Conservation (phyloP, 2,888 invertebrate species). For the Tyria jacobaeae region DNA sequence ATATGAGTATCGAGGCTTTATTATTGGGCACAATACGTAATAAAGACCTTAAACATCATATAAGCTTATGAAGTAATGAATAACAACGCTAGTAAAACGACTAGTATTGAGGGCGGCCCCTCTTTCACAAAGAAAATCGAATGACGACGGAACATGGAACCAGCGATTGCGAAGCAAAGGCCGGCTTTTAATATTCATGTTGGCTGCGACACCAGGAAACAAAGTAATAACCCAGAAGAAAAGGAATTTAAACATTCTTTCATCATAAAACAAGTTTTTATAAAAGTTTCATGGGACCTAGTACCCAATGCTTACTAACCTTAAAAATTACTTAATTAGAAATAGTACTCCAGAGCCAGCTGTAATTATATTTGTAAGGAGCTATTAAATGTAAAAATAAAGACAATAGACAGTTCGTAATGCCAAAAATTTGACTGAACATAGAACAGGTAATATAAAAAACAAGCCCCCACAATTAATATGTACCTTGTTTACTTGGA, state of each 20-base stretch:
- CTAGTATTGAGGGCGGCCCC: conserved; percentile 20
- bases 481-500: too few relatives aligned
- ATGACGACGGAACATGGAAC: conserved; percentile 23
- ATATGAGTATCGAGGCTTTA: conserved; percentile 18
- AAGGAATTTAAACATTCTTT: neutral
- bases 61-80: conserved; percentile 43
- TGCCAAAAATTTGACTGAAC: too few relatives aligned
- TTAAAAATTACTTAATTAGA: neutral
- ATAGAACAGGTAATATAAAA: too few relatives aligned
- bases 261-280: neutral
- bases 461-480: too few relatives aligned
- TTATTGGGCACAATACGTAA: conserved; percentile 32
- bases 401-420: too few relatives aligned
- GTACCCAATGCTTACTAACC: neutral
- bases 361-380: too few relatives aligned
- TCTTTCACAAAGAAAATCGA: conserved; percentile 23
- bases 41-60: conserved; percentile 36
- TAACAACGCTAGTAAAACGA: conserved; percentile 27
- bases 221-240: neutral
- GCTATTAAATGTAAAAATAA: neutral
- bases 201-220: neutral
- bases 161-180: conserved; percentile 5
- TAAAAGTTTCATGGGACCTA: neutral
- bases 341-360: too few relatives aligned
- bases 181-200: conserved; percentile 6